These are phyloP conservation scores for Mycalesis mineus DNA, from an alignment of 2,888 invertebrate genomes.

Conservation along the genomic window DNA sequence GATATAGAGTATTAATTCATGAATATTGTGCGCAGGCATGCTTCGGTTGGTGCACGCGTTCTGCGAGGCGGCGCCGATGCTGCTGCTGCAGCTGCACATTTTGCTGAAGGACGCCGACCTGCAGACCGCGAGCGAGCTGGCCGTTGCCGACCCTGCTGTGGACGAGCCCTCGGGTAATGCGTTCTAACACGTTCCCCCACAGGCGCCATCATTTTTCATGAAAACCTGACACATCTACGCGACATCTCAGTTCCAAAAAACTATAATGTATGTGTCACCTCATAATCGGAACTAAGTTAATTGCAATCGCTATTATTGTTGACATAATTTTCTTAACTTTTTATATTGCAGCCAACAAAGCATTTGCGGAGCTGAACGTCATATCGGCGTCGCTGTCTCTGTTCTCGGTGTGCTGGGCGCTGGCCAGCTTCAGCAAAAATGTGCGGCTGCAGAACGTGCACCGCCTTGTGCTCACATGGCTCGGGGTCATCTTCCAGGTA, in stretches of 20 bases:
- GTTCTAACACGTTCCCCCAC: too few species aligned
- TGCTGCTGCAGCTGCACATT: constrained; percentile 88
- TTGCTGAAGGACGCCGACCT: constrained; percentile 71
- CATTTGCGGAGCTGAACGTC: constrained; percentile 86
- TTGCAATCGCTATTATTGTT: too few species aligned
- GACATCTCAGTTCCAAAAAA: too few species aligned
- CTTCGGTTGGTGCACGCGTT: constrained; percentile 91
- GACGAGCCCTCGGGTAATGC: constrained; percentile 57
- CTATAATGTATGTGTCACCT: too few species aligned
- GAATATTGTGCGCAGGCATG: constrained; percentile 74
- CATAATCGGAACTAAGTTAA: too few species aligned
- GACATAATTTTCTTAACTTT: too few species aligned
- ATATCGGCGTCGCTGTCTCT: constrained; percentile 89
- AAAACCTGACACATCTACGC: too few species aligned
- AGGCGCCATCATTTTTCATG: too few species aligned
- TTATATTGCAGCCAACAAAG: constrained; percentile 55
- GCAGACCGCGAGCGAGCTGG: constrained; percentile 47
- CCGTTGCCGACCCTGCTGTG: constrained; percentile 53
- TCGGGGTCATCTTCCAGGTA: constrained; percentile 87
- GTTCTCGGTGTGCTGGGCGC: constrained; percentile 93
- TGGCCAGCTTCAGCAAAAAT: constrained; percentile 94
- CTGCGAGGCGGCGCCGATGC: constrained; percentile 92
- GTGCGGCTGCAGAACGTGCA: constrained; percentile 89
- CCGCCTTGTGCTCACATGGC: constrained; percentile 88
- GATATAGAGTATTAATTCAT: too few species aligned